Conservation (phyloP, 1,140 invertebrate genomes). For the Cyclina sinensis region DNA sequence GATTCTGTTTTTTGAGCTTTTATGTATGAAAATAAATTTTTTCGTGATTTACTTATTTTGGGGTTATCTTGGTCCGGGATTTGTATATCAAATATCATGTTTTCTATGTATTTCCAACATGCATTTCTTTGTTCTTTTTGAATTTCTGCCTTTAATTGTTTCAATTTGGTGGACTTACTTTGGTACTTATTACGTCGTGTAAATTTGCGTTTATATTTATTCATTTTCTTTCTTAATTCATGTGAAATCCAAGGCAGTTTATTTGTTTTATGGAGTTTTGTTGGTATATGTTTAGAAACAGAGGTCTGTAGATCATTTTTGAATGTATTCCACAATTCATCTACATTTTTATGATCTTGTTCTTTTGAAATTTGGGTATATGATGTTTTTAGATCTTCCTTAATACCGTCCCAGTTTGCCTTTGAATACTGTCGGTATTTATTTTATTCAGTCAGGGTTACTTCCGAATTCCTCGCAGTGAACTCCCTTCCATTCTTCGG, state of each 20-base stretch:
- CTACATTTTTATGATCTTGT: too few species aligned
- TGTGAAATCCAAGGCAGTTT: not conserved
- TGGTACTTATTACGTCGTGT: not conserved
- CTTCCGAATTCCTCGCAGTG: too few species aligned
- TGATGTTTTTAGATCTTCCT: not conserved
- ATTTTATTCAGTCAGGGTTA: too few species aligned
- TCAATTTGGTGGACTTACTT: not conserved
- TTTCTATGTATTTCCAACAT: slow-evolving; percentile 16
- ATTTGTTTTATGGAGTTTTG: not conserved
- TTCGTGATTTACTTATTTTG: not conserved
- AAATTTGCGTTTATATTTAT: slow-evolving; percentile 34
- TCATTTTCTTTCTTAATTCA: slow-evolving; percentile 35
- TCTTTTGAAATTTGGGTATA: not conserved
- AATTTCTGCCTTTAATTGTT: slow-evolving; percentile 20
- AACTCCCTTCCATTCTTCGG: too few species aligned
- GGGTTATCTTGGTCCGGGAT: not conserved
- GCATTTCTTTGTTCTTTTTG: slow-evolving; percentile 40
- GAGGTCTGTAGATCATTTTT: not conserved
- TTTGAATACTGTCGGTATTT: not conserved
- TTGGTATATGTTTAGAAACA: not conserved
- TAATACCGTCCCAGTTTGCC: not conserved
- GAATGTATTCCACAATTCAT: not conserved
- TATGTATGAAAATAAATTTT: slow-evolving; percentile 61
- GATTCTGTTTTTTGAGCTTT: slow-evolving; percentile 35
- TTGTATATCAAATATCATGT: not conserved